phyloP scores from a whole-genome alignment of 1,140 invertebrate genomes.

The Meloidogyne chitwoodi region DNA sequence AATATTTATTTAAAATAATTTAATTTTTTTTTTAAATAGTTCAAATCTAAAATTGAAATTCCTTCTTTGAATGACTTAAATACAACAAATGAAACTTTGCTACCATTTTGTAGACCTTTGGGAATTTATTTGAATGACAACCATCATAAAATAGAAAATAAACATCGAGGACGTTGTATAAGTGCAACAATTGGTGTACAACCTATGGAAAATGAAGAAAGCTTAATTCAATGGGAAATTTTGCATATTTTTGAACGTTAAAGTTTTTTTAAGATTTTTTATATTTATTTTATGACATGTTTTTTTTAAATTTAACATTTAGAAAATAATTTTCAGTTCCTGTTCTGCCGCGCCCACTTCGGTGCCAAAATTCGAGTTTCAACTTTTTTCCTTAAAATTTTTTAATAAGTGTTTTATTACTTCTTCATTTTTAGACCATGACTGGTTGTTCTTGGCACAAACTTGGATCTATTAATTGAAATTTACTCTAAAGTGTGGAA shows the following conservation, averaged over 20 bases:
- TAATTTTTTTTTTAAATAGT: background rate
- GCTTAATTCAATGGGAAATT: background rate
- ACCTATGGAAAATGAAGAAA: background rate
- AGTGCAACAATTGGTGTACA: conserved; percentile 1
- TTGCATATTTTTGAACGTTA: conserved; percentile 1
- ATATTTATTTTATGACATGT: background rate
- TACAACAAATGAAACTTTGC: no score
- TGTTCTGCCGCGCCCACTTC: no score
- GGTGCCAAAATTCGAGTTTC: no score
- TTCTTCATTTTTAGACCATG: no score
- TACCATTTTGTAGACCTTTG: background rate
- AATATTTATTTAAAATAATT: background rate
- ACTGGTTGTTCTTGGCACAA: no score
- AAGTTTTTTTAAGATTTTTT: background rate
- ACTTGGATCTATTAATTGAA: no score
- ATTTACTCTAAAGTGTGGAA: no score
- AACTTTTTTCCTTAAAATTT: no score
- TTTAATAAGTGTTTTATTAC: no score
- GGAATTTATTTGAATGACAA: background rate
- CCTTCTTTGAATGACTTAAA: background rate
- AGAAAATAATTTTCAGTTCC: no score
- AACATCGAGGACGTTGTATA: background rate
- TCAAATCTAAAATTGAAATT: background rate
- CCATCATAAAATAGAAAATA: background rate
- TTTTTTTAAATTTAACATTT: background rate